Base-by-base conservation (phyloP, 2,888 invertebrate genomes). In the Dinocampus coccinellae region DNA sequence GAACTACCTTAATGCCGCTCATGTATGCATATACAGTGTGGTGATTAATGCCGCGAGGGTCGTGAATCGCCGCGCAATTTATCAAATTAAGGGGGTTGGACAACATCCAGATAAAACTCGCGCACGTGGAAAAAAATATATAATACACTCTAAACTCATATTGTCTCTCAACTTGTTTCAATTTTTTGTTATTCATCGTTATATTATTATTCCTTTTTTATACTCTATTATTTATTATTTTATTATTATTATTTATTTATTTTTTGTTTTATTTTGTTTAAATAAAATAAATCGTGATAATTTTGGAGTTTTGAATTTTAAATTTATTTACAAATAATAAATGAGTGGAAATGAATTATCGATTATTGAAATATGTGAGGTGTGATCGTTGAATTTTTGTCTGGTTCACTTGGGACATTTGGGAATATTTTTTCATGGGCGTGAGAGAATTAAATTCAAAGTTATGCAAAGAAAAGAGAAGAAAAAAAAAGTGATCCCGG, bases 81-180 rank as follows among this genome's bases (percentile, higher is more conserved):
- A 87, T 87, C 87, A 87, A 87, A 87, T 87, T 86, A 87, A 86
- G 84, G 85, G n/a, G 86, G 47, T 75, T 85, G 84, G 84, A 82
- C 33, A 81, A 80, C 76, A 80, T 47, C 82, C 79, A 86, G 85
- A 87, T 86, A 83, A 87, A 86, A 85, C 79, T 81, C 85, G 82
- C 74, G 81, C 76, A 78, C 78, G 80, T 82, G 85, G 83, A 86
- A 86, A 86, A 84, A 67, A 42, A 61, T 53, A 53, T 58, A 67
- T 47, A 42, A 60, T 55, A 42, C 39, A 33, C 10, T 66, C 29
- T 22, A n/a, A n/a, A n/a, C n/a, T n/a, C n/a, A n/a, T n/a, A n/a
- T n/a, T n/a, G n/a, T 47, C 42, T 60, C 29, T 42, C 42, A 24
- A 62, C 36, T 60, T 66, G 47, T 67, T 61, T 67, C 53, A 29